A percentile compares a stretch with the other conserved stretches of the same genome.
phyloP scores from a whole-genome alignment of 2,797 vertebrate genomes.

The Jordanella pulchra region DNA sequence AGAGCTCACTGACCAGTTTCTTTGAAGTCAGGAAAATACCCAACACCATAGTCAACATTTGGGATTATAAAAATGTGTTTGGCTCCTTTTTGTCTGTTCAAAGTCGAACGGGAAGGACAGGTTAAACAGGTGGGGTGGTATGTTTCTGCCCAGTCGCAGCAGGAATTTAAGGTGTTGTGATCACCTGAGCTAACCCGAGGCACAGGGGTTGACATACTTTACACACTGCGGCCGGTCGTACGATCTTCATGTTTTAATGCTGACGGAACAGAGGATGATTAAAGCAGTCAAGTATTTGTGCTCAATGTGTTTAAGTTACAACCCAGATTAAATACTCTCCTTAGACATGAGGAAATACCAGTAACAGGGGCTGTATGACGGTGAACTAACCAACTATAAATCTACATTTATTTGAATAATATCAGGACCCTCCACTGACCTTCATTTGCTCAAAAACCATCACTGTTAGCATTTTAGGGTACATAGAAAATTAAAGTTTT shows the following conservation, averaged over 20 bases:
- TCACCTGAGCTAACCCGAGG: neutral
- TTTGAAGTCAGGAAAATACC: neutral
- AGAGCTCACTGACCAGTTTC: neutral
- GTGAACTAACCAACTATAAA: too few species aligned
- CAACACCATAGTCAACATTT: neutral
- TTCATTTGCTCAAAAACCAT: too few species aligned
- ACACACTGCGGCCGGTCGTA: neutral
- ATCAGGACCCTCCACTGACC: too few species aligned
- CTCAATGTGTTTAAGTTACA: neutral
- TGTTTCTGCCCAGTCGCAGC: neutral
- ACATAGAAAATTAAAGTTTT: too few species aligned
- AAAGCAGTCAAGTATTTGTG: neutral
- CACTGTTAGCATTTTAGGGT: too few species aligned
- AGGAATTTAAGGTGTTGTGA: constrained; percentile 13
- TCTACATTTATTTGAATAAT: too few species aligned
- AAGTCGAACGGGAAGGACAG: constrained; percentile 16
- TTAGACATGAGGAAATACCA: neutral
- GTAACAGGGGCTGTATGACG: neutral
- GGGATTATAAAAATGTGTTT: neutral
- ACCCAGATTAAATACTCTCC: neutral
- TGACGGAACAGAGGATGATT: neutral
- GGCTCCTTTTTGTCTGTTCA: neutral
- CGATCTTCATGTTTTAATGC: neutral
- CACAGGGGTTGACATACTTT: neutral
- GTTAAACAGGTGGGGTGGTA: neutral